Evolutionary conservation across 2,113 vertebrate species (phyloP), one percentile per base, ranked within the genome.

Genomic region (Dissostichus mawsoni): DNA sequence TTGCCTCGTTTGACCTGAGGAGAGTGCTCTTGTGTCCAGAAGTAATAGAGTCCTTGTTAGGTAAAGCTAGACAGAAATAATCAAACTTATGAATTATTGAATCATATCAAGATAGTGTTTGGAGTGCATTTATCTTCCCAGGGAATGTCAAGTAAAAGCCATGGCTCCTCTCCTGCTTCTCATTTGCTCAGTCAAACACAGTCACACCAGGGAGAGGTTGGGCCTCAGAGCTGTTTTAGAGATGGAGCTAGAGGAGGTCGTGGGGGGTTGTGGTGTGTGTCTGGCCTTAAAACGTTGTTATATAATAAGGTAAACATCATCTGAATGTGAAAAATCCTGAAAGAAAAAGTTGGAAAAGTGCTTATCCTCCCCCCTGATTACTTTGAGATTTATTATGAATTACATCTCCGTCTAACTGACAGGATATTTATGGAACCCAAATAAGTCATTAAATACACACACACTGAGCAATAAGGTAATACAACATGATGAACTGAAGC

Each of bases 41-140:
- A 41, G 14, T 52, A 14, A 58, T 41, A 41, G 36, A 41, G 33
- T 69, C 58, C 56, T 67, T 47, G 33, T 87, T 51, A 41, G 61
- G 18, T 74, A 68, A 78, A 11, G 12, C 7, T 57, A 29, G n/a
- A 69, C 61, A 17, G 33, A 77, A 74, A 56, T 72, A 51, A 71
- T 72, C 64, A 9, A 59, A 76, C 25, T 67, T 76, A 81, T 87
- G 73, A 80, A 74, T 86, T 84, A 82, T 78, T 83, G 51, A 82
- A 72, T 63, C 75, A 82, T 66, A 70, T 82, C 73, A 86, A 73
- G 72, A 55, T 56, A 65, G 57, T 63, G 41, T 80, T 85, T 82
- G 64, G 64, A 62, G 85, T 79, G 61, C 56, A 74, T 83, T 63
- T 78, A 76, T 80, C 82, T 74, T 17, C 82, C 50, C 13, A 41